Conservation (phyloP, 2,113 vertebrate species). For the Taurulus bubalis region DNA sequence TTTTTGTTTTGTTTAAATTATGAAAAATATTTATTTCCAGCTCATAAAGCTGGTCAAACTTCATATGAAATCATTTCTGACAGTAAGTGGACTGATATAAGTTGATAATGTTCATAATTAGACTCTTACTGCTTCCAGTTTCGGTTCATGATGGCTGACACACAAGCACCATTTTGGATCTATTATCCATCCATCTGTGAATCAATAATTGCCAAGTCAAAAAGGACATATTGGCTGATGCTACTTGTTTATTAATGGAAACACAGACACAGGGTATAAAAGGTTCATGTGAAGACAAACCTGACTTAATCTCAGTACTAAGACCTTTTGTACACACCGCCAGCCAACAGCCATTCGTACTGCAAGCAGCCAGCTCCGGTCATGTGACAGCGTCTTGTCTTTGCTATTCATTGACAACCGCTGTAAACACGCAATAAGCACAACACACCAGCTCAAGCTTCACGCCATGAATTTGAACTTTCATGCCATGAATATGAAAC, state of each 20-base stretch:
- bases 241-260: neutral
- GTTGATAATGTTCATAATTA: neutral
- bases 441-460: neutral
- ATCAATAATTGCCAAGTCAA: neutral
- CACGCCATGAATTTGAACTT: neutral
- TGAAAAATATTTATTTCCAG: neutral
- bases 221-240: neutral
- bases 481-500: neutral
- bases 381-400: neutral
- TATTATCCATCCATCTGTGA: too few species aligned
- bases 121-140: neutral
- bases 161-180: neutral
- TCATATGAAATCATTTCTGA: neutral
- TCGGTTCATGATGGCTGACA: neutral
- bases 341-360: too few species aligned
- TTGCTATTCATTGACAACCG: slow-evolving; percentile 29
- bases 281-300: neutral
- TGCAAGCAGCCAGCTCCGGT: neutral
- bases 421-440: neutral
- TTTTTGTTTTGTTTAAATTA: too few species aligned
- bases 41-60: neutral
- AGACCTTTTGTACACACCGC: slow-evolving; percentile 2
- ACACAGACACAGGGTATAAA: neutral
- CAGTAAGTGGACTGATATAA: neutral
- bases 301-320: neutral